Percentiles rank a stretch among this genome's conserved stretches.
These are phyloP conservation scores for Corythaixoides concolor DNA, from an alignment of 2,113 vertebrate genomes.

Conservation along the genomic window DNA sequence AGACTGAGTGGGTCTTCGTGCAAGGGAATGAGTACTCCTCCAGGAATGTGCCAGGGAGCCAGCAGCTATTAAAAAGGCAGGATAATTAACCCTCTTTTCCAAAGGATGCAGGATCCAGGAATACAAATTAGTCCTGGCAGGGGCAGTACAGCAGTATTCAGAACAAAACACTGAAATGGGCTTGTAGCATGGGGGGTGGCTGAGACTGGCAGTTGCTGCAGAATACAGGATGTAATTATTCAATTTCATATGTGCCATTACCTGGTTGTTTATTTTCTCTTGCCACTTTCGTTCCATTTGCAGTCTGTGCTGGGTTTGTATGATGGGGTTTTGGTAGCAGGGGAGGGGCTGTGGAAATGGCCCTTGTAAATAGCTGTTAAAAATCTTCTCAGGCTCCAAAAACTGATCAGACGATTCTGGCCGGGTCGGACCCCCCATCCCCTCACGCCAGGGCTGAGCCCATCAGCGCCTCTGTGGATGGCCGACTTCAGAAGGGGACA, in stretches of 20 bases:
- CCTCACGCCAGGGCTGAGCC: too few species aligned
- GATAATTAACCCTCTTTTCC: constrained; percentile 13
- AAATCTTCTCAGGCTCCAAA: too few species aligned
- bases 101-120: background rate
- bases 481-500: too few species aligned
- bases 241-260: background rate
- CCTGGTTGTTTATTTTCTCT: background rate
- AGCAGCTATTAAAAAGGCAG: background rate
- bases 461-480: too few species aligned
- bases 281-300: background rate
- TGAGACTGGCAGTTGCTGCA: background rate
- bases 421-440: too few species aligned
- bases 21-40: background rate
- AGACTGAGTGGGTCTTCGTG: background rate
- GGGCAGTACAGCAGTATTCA: background rate
- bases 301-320: background rate
- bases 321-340: too few species aligned
- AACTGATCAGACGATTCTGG: too few species aligned
- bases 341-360: too few species aligned
- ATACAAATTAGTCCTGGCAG: background rate
- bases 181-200: background rate
- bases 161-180: background rate
- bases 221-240: background rate
- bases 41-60: background rate
- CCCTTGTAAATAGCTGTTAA: too few species aligned